These are phyloP conservation scores for Scaptodrosophila lebanonensis DNA, from an alignment of 1,140 invertebrate genomes.

Conservation along the genomic window DNA sequence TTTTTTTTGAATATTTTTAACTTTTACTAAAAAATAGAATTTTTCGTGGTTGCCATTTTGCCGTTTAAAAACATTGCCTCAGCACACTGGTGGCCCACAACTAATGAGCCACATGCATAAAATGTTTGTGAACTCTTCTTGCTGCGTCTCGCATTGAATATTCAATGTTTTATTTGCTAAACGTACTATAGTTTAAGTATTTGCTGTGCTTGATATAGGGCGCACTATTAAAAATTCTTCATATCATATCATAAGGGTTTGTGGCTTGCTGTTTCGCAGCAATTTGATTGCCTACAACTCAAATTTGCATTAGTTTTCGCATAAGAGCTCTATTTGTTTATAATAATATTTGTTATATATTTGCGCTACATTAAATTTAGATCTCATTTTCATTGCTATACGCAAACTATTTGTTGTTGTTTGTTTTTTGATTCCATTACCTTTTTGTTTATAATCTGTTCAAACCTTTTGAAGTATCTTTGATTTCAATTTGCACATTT, in stretches of 20 bases:
- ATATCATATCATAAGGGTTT: too few relatives aligned
- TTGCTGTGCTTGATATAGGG: too few relatives aligned
- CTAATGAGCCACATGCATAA: neutral
- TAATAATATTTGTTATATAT: constrained; percentile 45
- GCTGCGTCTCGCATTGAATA: too few relatives aligned
- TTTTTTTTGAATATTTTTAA: constrained; percentile 35
- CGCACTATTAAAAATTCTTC: too few relatives aligned
- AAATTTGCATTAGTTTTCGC: constrained; percentile 15
- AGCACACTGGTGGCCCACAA: constrained; percentile 9
- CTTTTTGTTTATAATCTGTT: constrained; percentile 49
- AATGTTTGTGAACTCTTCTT: constrained; percentile 14
- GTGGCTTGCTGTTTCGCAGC: too few relatives aligned
- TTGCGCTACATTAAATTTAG: constrained; percentile 50
- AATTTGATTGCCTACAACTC: constrained; percentile 1
- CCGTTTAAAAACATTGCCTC: constrained; percentile 2
- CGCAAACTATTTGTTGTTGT: constrained; percentile 40
- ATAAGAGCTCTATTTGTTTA: constrained; percentile 24
- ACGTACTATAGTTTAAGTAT: too few relatives aligned
- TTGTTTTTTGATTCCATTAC: constrained; percentile 27
- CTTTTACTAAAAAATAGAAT: constrained; percentile 60
- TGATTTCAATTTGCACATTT: constrained; percentile 67
- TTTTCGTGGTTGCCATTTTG: constrained; percentile 17
- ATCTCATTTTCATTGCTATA: constrained; percentile 46
- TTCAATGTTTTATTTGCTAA: too few relatives aligned
- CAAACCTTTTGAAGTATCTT: constrained; percentile 47